Percentiles rank a stretch among this genome's conserved stretches.
phyloP scores from a whole-genome alignment of 2,113 vertebrate genomes.

The Asarcornis scutulata region DNA sequence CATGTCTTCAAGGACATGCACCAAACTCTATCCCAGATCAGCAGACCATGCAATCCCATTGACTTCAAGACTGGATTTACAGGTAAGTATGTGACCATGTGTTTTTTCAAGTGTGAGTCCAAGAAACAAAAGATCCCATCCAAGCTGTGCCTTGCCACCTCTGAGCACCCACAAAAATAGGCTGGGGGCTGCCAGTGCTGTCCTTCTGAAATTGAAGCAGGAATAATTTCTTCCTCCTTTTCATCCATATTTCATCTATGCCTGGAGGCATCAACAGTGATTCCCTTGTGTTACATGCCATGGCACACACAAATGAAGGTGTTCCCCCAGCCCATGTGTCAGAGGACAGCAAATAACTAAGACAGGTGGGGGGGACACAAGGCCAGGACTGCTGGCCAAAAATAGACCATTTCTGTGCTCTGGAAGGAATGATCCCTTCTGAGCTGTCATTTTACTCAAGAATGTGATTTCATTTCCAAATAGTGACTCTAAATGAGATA shows the following conservation, averaged over 20 bases:
- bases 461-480: not conserved
- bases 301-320: not conserved
- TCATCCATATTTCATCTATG: not conserved
- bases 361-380: not conserved
- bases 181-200: rapidly evolving
- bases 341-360: not conserved
- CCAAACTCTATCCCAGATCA: too few relatives aligned
- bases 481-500: not conserved
- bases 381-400: not conserved
- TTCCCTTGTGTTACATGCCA: not conserved
- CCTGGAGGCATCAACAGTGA: not conserved
- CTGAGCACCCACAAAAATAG: not conserved
- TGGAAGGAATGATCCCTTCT: not conserved
- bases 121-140: not conserved
- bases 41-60: not conserved
- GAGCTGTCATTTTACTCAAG: not conserved
- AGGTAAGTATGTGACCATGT: not conserved
- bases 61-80: not conserved
- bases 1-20: not conserved
- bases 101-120: not conserved
- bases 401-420: not conserved
- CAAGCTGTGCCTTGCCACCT: not conserved
- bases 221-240: not conserved
- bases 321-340: not conserved
- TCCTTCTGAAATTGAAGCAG: not conserved